phyloP scores from a whole-genome alignment of 2,113 vertebrate genomes.

The Ameiurus melas region DNA sequence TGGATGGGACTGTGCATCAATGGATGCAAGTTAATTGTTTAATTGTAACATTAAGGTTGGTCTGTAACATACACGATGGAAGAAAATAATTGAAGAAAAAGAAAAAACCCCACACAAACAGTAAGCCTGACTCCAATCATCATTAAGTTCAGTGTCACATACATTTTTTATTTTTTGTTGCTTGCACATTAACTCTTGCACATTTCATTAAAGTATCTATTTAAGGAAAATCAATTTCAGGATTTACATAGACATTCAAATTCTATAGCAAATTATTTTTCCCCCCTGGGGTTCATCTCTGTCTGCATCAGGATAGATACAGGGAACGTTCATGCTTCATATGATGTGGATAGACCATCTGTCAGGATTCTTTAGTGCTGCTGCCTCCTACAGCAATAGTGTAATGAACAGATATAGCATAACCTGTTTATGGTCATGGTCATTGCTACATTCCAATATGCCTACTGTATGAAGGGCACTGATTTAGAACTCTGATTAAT shows the following conservation, averaged over 20 bases:
- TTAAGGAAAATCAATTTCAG: neutral
- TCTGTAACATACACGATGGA: neutral
- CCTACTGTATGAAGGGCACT: neutral
- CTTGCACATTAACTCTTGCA: neutral
- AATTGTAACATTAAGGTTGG: neutral
- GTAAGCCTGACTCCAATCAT: neutral
- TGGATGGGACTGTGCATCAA: neutral
- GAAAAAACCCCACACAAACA: neutral
- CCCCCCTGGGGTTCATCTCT: neutral
- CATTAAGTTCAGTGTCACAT: neutral
- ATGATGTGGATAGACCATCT: neutral
- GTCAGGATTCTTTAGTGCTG: neutral
- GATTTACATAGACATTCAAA: neutral
- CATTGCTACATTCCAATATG: neutral
- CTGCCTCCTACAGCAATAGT: neutral
- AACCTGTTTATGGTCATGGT: neutral
- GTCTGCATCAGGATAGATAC: conserved; percentile 1
- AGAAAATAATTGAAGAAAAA: neutral
- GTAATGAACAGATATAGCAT: neutral
- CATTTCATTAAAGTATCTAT: neutral
- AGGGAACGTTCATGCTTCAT: neutral
- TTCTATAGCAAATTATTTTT: neutral
- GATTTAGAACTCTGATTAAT: neutral
- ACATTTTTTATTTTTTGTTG: neutral
- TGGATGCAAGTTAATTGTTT: neutral